Percentiles rank a stretch among this genome's conserved stretches.
Conservation (phyloP, 2,888 invertebrate species). For the Ormyrus nitidulus region DNA sequence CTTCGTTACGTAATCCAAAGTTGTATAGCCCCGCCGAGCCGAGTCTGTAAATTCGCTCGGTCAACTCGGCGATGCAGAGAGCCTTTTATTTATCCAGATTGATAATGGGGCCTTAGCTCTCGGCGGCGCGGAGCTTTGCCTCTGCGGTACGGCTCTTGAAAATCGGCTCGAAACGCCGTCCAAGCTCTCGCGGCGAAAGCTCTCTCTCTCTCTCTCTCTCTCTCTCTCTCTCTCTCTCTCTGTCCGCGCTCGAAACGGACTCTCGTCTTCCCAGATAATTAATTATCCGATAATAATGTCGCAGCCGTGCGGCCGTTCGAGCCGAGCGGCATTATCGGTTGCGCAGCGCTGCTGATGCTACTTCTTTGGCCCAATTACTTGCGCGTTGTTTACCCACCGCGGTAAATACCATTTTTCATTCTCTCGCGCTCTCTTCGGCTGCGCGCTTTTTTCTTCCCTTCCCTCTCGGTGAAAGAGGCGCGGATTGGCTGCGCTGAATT, state of each 20-base stretch:
- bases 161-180: too few species aligned
- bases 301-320: conserved; percentile 25
- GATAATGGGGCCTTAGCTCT: too few species aligned
- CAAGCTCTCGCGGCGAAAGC: conserved; percentile 43
- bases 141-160: too few species aligned
- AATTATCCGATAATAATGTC: conserved; percentile 50
- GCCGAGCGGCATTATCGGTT: conserved; percentile 40
- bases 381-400: background rate
- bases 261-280: background rate
- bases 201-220: too few species aligned
- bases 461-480: too few species aligned
- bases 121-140: too few species aligned
- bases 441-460: background rate
- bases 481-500: too few species aligned
- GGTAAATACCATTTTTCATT: background rate
- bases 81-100: too few species aligned
- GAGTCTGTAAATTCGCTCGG: too few species aligned
- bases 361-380: conserved; percentile 48
- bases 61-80: too few species aligned
- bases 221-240: background rate
- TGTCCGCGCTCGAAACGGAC: conserved; percentile 1
- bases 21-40: too few species aligned
- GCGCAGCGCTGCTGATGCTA: conserved; percentile 1
- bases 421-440: background rate
- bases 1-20: too few species aligned